Evolutionary conservation across 2,113 vertebrate genomes (phyloP).

Genomic region (Nycticebus coucang): DNA sequence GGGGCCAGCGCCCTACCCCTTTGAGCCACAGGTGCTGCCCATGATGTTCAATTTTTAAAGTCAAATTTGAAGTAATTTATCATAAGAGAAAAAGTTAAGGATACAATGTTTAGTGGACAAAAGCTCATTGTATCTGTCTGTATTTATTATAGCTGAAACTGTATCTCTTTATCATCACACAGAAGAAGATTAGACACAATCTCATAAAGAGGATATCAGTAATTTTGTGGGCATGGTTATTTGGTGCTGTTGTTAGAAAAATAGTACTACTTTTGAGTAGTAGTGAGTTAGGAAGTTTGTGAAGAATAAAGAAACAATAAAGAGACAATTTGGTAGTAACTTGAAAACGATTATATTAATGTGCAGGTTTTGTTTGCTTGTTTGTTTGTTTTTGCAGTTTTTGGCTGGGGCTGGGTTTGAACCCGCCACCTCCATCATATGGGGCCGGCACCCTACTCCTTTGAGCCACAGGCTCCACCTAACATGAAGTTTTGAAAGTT

Average conservation of each 20-base stretch:
- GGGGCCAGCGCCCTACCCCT: too few species aligned
- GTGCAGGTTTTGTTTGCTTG: rapidly evolving
- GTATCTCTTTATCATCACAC: background rate
- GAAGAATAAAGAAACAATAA: background rate
- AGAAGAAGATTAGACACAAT: background rate
- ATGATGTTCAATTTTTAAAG: background rate
- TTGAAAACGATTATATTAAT: background rate
- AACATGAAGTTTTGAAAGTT: background rate
- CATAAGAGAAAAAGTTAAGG: background rate
- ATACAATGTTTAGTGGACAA: background rate
- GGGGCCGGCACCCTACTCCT: too few species aligned
- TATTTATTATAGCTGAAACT: background rate
- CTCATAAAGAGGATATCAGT: background rate
- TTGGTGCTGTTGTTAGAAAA: background rate
- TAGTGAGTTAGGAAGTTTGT: background rate
- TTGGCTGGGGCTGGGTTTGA: too few species aligned
- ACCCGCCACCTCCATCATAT: too few species aligned
- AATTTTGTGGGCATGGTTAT: background rate
- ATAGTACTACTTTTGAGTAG: too few species aligned
- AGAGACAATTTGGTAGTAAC: background rate
- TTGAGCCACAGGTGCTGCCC: too few species aligned
- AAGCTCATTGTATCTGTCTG: background rate
- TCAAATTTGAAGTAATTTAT: background rate
- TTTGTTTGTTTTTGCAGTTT: too few species aligned
- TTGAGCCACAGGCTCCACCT: too few species aligned